phyloP scores from a whole-genome alignment of 2,888 invertebrate species.

The Lobophora halterata region DNA sequence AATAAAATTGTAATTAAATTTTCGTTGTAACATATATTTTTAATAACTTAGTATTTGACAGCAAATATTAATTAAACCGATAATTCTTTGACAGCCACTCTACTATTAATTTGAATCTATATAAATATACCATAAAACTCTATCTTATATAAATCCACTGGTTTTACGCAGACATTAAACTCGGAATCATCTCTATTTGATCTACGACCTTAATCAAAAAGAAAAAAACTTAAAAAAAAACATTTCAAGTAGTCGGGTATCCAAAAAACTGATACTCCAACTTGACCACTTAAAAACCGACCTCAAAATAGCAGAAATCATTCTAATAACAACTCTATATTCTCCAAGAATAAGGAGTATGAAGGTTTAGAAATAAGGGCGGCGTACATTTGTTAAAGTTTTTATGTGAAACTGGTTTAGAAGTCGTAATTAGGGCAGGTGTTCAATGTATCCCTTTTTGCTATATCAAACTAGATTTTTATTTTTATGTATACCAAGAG shows the following conservation, averaged over 20 bases:
- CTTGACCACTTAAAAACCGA: constrained; percentile 2
- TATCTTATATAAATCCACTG: constrained; percentile 9
- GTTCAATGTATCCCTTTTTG: constrained; percentile 58
- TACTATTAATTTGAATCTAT: no score
- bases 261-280: constrained; percentile 45
- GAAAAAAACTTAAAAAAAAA: constrained; percentile 55
- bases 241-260: constrained; percentile 58
- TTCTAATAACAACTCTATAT: constrained; percentile 33
- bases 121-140: no score
- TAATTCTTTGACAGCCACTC: no score
- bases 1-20: no score
- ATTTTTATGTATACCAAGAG: constrained; percentile 27
- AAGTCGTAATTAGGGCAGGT: constrained; percentile 70
- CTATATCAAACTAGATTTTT: constrained; percentile 43
- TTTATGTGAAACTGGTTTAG: constrained; percentile 57
- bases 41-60: no score
- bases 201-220: constrained; percentile 40
- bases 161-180: constrained; percentile 35
- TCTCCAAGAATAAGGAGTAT: constrained; percentile 4
- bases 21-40: no score
- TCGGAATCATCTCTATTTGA: constrained; percentile 29
- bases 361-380: background rate
- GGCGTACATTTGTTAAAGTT: constrained; percentile 21
- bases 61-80: no score
- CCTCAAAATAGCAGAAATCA: background rate